Conservation (phyloP, 2,797 vertebrate genomes). For the Phalloptychus januarius region DNA sequence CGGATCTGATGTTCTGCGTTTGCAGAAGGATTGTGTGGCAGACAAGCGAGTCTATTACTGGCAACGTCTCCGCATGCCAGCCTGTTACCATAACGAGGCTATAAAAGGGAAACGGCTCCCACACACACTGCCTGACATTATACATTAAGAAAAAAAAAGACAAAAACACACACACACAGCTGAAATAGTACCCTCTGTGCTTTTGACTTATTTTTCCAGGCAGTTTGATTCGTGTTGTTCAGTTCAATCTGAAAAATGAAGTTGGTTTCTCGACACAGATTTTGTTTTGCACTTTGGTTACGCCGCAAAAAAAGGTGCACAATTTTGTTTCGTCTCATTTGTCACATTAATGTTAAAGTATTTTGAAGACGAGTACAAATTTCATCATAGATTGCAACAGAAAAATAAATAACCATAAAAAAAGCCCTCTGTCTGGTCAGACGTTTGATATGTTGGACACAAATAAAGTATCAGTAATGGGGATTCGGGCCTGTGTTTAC, state of each 20-base stretch:
- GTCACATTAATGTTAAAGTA: no score
- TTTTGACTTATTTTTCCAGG: neutral
- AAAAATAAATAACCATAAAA: no score
- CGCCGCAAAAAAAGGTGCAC: no score
- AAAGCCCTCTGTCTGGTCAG: no score
- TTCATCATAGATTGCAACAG: no score
- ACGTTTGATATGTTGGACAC: no score
- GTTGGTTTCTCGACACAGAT: neutral
- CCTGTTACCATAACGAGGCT: slow-evolving; percentile 56
- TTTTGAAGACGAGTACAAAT: no score
- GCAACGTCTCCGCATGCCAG: slow-evolving; percentile 30
- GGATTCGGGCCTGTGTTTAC: no score
- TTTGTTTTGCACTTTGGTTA: no score
- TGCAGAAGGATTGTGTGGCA: slow-evolving; percentile 26
- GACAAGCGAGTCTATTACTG: slow-evolving; percentile 47
- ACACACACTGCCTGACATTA: slow-evolving; percentile 41
- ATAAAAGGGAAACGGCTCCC: slow-evolving; percentile 50
- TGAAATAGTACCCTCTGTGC: slow-evolving; percentile 18
- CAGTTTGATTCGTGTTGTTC: neutral
- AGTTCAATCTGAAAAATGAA: neutral
- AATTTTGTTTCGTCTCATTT: no score
- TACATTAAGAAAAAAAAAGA: slow-evolving; percentile 15
- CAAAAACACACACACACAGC: slow-evolving; percentile 4
- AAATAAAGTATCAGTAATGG: no score
- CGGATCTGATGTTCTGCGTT: slow-evolving; percentile 19